Conservation (phyloP, 2,797 vertebrate genomes). For the Brotula barbata region DNA sequence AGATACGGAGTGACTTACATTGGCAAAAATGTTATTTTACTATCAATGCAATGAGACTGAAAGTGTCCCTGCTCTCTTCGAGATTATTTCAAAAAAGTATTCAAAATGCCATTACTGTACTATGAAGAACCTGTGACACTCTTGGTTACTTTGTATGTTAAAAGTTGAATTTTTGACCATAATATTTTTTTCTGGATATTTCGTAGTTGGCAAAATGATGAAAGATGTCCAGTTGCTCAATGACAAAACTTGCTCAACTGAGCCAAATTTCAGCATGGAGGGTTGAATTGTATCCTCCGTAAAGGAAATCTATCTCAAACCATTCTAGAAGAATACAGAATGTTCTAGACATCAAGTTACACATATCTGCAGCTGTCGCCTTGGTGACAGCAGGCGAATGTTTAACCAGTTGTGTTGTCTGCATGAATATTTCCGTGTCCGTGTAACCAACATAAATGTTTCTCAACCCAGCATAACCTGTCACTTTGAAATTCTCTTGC, state of each 20-base stretch:
- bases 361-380: not conserved
- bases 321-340: too few relatives aligned
- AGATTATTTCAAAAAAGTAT: too few relatives aligned
- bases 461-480: not conserved
- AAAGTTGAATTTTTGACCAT: too few relatives aligned
- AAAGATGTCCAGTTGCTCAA: not conserved
- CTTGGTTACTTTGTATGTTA: too few relatives aligned
- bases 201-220: too few relatives aligned
- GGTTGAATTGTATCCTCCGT: not conserved
- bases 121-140: too few relatives aligned
- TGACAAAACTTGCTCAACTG: not conserved
- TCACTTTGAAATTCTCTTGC: not conserved
- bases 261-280: not conserved
- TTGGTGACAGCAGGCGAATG: not conserved
- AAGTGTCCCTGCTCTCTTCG: too few relatives aligned
- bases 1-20: too few relatives aligned
- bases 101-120: too few relatives aligned
- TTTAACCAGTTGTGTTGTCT: not conserved
- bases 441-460: not conserved
- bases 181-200: too few relatives aligned
- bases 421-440: slow-evolving; percentile 13
- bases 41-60: too few relatives aligned
- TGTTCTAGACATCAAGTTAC: not conserved
- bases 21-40: too few relatives aligned
- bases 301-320: not conserved